Conservation (phyloP, 1,140 invertebrate genomes). For the Pissodes strobi region DNA sequence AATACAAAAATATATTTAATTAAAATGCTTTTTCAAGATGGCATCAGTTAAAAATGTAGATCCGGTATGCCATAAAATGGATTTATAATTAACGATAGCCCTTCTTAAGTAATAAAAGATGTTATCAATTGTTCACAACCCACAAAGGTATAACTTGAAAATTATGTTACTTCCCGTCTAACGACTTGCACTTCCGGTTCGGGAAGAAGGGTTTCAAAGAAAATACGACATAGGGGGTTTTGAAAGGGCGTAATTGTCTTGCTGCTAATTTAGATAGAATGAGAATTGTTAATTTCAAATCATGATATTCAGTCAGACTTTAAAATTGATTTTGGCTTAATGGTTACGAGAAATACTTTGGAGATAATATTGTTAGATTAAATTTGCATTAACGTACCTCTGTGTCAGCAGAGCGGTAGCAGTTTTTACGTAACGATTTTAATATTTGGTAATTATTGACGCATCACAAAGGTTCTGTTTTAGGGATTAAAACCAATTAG, state of each 20-base stretch:
- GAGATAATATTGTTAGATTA: too few relatives aligned
- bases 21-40: too few relatives aligned
- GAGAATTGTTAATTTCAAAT: background rate
- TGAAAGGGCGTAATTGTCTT: background rate
- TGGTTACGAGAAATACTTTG: too few relatives aligned
- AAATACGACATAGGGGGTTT: conserved; percentile 3
- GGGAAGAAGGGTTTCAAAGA: background rate
- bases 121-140: conserved; percentile 11
- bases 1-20: too few relatives aligned
- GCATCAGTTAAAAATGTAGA: too few relatives aligned
- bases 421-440: too few relatives aligned
- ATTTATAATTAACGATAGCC: conserved; percentile 3
- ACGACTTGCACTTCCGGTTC: conserved; percentile 9
- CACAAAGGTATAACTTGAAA: conserved; percentile 14
- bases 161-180: conserved; percentile 24
- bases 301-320: background rate
- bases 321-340: too few relatives aligned
- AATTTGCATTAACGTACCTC: too few relatives aligned
- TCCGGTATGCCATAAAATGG: conserved; percentile 12
- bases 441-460: too few relatives aligned
- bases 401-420: too few relatives aligned
- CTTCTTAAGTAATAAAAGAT: conserved; percentile 8
- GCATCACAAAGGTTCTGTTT: too few relatives aligned
- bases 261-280: conserved; percentile 5
- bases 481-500: too few relatives aligned